phyloP scores from a whole-genome alignment of 1,140 invertebrate species.

The Ladona fulva region DNA sequence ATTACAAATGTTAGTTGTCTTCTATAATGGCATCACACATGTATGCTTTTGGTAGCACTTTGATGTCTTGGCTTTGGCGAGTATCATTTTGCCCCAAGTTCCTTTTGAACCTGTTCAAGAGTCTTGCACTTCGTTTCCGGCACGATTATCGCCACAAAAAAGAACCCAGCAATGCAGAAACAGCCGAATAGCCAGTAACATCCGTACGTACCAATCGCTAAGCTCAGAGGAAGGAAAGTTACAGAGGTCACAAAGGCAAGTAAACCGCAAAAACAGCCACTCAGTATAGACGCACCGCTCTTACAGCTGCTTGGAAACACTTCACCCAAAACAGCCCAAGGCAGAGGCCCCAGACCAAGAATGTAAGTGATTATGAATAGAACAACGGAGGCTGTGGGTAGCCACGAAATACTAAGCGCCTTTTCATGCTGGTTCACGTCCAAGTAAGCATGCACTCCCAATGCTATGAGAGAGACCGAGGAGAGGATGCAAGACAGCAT shows the following conservation, averaged over 20 bases:
- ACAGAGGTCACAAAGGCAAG: conserved; percentile 44
- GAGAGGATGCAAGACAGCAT: conserved; percentile 29
- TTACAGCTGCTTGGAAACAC: conserved; percentile 36
- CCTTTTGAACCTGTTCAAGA: conserved; percentile 69
- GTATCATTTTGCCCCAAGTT: conserved; percentile 30
- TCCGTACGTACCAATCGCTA: conserved; percentile 52
- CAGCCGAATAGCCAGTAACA: conserved; percentile 78
- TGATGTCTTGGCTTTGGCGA: no score
- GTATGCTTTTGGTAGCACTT: no score
- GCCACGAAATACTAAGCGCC: conserved; percentile 52
- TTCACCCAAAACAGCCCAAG: conserved; percentile 87
- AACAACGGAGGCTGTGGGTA: conserved; percentile 72
- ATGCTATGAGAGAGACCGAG: conserved; percentile 19
- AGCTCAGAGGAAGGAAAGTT: conserved; percentile 46
- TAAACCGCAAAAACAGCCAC: conserved; percentile 44
- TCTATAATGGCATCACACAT: no score
- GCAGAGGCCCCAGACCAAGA: conserved; percentile 83
- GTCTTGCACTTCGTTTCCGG: conserved; percentile 89
- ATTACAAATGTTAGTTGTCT: no score
- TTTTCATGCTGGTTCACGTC: conserved; percentile 39
- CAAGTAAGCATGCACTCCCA: conserved; percentile 24
- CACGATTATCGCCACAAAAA: conserved; percentile 64
- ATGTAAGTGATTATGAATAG: conserved; percentile 84
- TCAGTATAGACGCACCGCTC: conserved; percentile 37
- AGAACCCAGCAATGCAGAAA: conserved; percentile 58